phyloP scores from a whole-genome alignment of 2,888 invertebrate species.

The Phengaris arion region DNA sequence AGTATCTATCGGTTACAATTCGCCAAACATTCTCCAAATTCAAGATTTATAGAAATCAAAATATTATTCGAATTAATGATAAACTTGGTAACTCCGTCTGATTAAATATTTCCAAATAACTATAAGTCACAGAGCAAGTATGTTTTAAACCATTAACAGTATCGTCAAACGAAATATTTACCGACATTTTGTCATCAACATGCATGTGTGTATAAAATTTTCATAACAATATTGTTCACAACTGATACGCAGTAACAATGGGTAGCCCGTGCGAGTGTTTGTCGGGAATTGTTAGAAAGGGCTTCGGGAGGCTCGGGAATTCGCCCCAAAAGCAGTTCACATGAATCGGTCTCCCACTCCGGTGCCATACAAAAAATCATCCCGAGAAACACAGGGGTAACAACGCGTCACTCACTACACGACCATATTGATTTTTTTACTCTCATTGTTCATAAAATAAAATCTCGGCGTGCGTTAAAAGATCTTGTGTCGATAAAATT shows the following conservation, averaged over 20 bases:
- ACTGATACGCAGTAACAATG: conserved; percentile 71
- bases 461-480: conserved; percentile 63
- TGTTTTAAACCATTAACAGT: conserved; percentile 1
- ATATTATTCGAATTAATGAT: background rate
- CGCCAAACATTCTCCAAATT: background rate
- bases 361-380: conserved; percentile 75
- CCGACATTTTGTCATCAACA: conserved; percentile 24
- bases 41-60: background rate
- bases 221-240: conserved; percentile 54
- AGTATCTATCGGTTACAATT: background rate
- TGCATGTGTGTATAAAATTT: conserved; percentile 38
- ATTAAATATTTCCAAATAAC: background rate
- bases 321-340: conserved; percentile 80
- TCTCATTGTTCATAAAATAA: conserved; percentile 76
- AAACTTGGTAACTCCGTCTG: background rate
- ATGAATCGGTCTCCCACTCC: conserved; percentile 77
- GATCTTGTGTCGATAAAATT: conserved; percentile 69
- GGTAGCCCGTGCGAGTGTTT: conserved; percentile 76
- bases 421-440: conserved; percentile 76
- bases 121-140: background rate
- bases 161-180: conserved; percentile 36
- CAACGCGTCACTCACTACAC: conserved; percentile 71
- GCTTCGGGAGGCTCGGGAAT: conserved; percentile 78
- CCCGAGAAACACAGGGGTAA: conserved; percentile 80
- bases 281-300: conserved; percentile 78